A percentile compares a stretch with the other conserved stretches of the same genome.
phyloP scores from a whole-genome alignment of 2,113 vertebrate species.

The Gnathonemus longibarbis region DNA sequence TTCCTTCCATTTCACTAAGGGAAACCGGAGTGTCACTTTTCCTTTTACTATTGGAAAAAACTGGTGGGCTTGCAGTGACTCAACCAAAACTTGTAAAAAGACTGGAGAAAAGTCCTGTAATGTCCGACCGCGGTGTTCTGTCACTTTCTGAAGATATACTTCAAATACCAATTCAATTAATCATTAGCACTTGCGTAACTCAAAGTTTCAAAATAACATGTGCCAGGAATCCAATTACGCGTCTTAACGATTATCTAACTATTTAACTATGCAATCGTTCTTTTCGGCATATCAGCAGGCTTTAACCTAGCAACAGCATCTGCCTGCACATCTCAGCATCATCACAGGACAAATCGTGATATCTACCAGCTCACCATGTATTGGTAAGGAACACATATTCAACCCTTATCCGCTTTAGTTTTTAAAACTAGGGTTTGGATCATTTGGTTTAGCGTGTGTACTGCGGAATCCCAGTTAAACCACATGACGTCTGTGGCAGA shows the following conservation, averaged over 20 bases:
- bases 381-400: neutral
- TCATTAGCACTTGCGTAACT: neutral
- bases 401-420: neutral
- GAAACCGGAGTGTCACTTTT: neutral
- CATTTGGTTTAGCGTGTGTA: neutral
- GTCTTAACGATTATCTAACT: neutral
- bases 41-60: neutral
- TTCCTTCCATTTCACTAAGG: neutral
- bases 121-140: neutral
- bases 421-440: neutral
- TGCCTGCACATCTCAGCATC: neutral
- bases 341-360: neutral
- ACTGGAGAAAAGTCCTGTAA: neutral
- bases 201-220: neutral
- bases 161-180: neutral
- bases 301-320: neutral
- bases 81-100: neutral
- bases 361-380: neutral
- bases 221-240: neutral
- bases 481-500: neutral
- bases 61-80: neutral
- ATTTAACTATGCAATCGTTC: neutral
- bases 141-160: neutral
- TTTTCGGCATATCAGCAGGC: neutral
- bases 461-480: neutral